Conservation (phyloP, 2,113 vertebrate species). For the Macaca nemestrina region DNA sequence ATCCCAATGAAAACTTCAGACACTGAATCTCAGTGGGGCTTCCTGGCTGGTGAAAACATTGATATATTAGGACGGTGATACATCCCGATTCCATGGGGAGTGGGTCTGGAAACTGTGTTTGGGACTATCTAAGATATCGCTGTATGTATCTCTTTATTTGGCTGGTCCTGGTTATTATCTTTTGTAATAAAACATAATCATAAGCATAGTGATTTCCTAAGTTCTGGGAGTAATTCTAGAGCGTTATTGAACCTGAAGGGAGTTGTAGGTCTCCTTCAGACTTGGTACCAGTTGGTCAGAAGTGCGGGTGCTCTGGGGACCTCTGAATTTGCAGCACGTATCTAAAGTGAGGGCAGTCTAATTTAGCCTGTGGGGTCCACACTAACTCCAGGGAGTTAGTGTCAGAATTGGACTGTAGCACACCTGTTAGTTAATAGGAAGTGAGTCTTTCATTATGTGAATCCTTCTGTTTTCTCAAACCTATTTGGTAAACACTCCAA, state of each 20-base stretch:
- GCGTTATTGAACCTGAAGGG: not conserved
- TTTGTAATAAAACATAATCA: not conserved
- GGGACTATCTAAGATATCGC: not conserved
- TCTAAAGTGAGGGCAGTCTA: not conserved
- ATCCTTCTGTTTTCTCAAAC: not conserved
- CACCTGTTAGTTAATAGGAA: not conserved
- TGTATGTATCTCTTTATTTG: not conserved
- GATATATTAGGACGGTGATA: rapidly evolving
- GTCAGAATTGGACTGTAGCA: not conserved
- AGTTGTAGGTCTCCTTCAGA: not conserved
- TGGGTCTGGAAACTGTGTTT: not conserved
- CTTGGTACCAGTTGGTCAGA: not conserved
- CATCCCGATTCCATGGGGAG: not conserved
- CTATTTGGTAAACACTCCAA: not conserved
- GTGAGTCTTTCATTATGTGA: not conserved
- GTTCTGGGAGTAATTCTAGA: not conserved
- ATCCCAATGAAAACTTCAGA: not conserved
- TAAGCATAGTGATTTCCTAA: not conserved
- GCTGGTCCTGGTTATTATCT: not conserved
- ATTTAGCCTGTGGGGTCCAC: not conserved
- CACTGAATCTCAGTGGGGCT: not conserved
- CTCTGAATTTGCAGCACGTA: not conserved
- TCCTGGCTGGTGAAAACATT: not conserved
- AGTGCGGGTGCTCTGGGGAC: not conserved
- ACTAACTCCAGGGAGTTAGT: rapidly evolving